Conservation (phyloP, 2,888 invertebrate genomes). For the Maniola hyperantus region DNA sequence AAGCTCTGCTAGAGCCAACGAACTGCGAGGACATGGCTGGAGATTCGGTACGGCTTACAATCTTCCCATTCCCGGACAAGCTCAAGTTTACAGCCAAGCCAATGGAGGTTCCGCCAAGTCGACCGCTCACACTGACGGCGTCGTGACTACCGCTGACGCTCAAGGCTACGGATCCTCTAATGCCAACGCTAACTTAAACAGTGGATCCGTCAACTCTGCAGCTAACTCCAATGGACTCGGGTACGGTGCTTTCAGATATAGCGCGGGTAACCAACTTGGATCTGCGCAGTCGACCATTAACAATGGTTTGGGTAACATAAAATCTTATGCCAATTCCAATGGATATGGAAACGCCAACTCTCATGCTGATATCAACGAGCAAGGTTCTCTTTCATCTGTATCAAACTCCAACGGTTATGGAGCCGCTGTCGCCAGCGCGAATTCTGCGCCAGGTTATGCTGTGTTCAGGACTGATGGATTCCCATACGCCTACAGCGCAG, state of each 20-base stretch:
- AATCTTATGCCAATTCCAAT: slow-evolving; percentile 42
- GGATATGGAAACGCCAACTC: slow-evolving; percentile 37
- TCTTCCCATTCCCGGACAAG: slow-evolving; percentile 49
- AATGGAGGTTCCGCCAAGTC: slow-evolving; percentile 46
- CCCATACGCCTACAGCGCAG: slow-evolving; percentile 45
- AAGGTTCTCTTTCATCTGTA: slow-evolving; percentile 34
- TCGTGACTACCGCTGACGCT: slow-evolving; percentile 51
- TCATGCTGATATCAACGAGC: slow-evolving; percentile 40
- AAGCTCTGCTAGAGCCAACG: slow-evolving; percentile 52
- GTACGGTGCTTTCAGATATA: slow-evolving; percentile 48
- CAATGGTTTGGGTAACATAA: slow-evolving; percentile 38
- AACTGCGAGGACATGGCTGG: slow-evolving; percentile 58
- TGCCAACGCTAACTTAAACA: slow-evolving; percentile 54
- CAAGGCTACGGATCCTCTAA: slow-evolving; percentile 51
- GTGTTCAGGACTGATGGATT: slow-evolving; percentile 20
- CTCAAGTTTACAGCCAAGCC: slow-evolving; percentile 46
- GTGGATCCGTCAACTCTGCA: slow-evolving; percentile 50
- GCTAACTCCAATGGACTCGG: slow-evolving; percentile 48
- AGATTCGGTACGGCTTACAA: slow-evolving; percentile 67
- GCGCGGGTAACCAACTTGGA: slow-evolving; percentile 44
- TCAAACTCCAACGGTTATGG: slow-evolving; percentile 47
- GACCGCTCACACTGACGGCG: slow-evolving; percentile 48
- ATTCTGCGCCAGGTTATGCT: slow-evolving; percentile 26
- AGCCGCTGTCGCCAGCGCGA: slow-evolving; percentile 48
- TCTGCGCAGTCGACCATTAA: slow-evolving; percentile 41